Base-by-base conservation (phyloP, 2,797 vertebrate species). In the Rhinichthys osculus region DNA sequence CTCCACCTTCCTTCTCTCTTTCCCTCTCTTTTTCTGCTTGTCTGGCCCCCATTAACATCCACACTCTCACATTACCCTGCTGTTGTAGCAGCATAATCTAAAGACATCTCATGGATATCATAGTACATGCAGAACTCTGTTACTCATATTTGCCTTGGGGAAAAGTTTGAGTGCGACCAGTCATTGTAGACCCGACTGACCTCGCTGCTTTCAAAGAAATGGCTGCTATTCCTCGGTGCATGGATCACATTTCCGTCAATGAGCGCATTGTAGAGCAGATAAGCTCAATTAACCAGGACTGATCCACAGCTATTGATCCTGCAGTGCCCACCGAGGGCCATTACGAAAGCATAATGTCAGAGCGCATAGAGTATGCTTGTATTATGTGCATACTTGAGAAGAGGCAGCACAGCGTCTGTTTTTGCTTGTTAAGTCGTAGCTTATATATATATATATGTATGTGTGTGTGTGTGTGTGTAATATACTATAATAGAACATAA, bases 241-340 rank as follows among this genome's bases (percentile, higher is more conserved):
- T 67, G 54, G 78, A 64, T 79, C 59, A 74, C 72, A 16, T 78
- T 72, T 87, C 87, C 84, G 67, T 90, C 77, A 90, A 42, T 89
- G 88, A 89, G 76, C 38, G 10, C 30, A 69, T 47, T 84, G 62
- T 77, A 87, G 67, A 84, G 72, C 78, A 80, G 85, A 86, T 90
- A 73, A 82, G 87, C 87, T 91, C 93, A 91, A 93, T 93, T 91
- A 93, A 92, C 89, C 89, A 83, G 78, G 44, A 81, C 85, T 89
- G 86, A 89, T 86, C 74, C 78, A 87, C 62, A 80, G 35, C 11
- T 78, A 89, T 90, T 89, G 84, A 94, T 92, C 90, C 79, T 78
- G 78, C 47, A 50, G 47, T 50, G 47, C 72, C 5, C 30, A 82
- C 86, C 44, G 88, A 90, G 54, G 11, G 38, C 38, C 47, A 16